Base-by-base conservation (phyloP, 2,888 invertebrate genomes). In the Latheticus oryzae region DNA sequence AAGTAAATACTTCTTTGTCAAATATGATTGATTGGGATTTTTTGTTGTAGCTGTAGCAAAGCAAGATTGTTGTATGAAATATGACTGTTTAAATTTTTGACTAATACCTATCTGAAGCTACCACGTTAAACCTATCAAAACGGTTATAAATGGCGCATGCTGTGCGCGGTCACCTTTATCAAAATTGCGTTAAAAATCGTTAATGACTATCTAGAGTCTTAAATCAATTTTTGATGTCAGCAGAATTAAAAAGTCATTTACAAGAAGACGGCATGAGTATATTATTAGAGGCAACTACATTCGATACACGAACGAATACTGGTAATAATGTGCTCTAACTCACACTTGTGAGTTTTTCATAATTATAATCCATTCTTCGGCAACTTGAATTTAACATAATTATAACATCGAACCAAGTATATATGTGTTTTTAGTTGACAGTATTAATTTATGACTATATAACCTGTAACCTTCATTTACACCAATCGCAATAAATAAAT, bases 191-290 rank as follows among this genome's bases (percentile, higher is more conserved):
- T 21, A 40, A 50, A 42, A 56, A 56, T 56, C 38, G 28, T 42
- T 56, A 56, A 56, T 56, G 9, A 23, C 23, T 26, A 24, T 30
- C 19, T 19, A 42, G 5, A 19, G 38, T 35, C 23, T 30, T 42
- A 42, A 42, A 50, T 56, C 50, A 56, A 56, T 56, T 56, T 48
- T 50, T 56, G 42, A 50, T 56, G 50, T 50, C 48, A 56, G 42
- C 33, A 13, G 28, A 19, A 56, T 56, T 56, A 55, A 56, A 50
- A 48, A 50, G 35, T 50, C 48, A 50, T 56, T 48, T 55, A 47
- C 40, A 47, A 50, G 32, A 24, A 42, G 42, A 52, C 23, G 42
- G 30, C 40, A 38, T 40, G 13, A 40, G 40, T 16, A 30, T 51
- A 16, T 51, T 51, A 51, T 51, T 51, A 51, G 24, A 51, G 38